These are phyloP conservation scores for Orthonychiurus folsomi DNA, from an alignment of 2,888 invertebrate species.

Conservation along the genomic window DNA sequence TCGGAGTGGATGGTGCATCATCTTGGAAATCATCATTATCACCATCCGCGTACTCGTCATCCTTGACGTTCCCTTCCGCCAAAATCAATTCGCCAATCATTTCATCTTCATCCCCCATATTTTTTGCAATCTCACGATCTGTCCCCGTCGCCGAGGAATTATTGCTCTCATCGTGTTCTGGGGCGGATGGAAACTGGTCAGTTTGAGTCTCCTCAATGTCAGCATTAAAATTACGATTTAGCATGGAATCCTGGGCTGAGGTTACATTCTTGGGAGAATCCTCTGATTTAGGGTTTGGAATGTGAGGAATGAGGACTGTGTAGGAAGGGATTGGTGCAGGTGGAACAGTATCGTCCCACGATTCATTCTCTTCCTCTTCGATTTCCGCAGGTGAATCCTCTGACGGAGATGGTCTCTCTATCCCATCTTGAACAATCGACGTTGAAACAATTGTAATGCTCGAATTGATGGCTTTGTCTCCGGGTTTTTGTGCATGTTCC, in stretches of 20 bases:
- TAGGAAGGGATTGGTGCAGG: conserved; percentile 24
- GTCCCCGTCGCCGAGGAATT: neutral
- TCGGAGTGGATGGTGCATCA: conserved; percentile 13
- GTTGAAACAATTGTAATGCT: neutral
- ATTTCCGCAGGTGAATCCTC: neutral
- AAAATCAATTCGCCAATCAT: neutral
- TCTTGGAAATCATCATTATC: conserved; percentile 26
- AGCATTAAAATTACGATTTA: neutral
- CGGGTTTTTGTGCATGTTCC: neutral
- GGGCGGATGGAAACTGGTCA: neutral
- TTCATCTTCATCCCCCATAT: conserved; percentile 8
- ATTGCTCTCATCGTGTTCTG: neutral
- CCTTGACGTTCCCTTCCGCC: conserved; percentile 11
- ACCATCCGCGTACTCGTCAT: conserved; percentile 27
- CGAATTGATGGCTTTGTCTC: neutral
- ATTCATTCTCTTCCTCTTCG: neutral
- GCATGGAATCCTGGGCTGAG: neutral
- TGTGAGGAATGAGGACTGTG: conserved; percentile 37
- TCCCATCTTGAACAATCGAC: neutral
- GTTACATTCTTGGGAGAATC: neutral
- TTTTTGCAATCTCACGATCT: neutral
- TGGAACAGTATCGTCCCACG: neutral
- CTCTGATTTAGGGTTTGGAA: conserved; percentile 21
- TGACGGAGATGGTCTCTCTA: neutral
- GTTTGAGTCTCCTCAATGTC: neutral